Percentiles rank a stretch among this genome's conserved stretches.
Conservation (phyloP, 2,113 vertebrate species). For the Melanerpes aurifrons region DNA sequence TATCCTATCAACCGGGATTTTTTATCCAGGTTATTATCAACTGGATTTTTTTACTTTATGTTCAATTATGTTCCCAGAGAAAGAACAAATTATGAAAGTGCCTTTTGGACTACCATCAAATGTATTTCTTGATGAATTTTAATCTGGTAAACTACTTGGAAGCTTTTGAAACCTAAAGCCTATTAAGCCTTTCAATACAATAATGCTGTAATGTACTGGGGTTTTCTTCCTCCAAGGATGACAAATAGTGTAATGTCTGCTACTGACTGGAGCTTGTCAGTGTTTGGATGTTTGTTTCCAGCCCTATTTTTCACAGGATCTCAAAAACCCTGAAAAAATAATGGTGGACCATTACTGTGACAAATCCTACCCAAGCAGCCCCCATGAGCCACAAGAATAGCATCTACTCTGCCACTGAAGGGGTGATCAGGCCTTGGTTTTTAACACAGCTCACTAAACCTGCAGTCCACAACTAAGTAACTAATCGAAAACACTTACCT, state of each 20-base stretch:
- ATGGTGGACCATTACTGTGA: not conserved
- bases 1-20: not conserved
- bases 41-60: not conserved
- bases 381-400: not conserved
- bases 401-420: not conserved
- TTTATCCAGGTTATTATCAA: not conserved
- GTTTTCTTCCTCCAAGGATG: not conserved
- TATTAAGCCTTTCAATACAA: not conserved
- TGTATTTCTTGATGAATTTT: constrained; percentile 34
- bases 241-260: not conserved
- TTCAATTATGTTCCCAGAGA: constrained; percentile 1
- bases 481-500: not conserved
- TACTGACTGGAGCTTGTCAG: not conserved
- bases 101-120: constrained; percentile 38
- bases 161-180: not conserved
- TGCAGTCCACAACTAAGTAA: not conserved
- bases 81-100: not conserved
- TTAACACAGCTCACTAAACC: not conserved
- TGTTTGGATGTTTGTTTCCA: not conserved
- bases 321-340: not conserved
- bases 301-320: not conserved
- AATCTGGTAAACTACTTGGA: constrained; percentile 23
- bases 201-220: not conserved
- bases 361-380: not conserved
- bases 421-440: not conserved